phyloP scores from a whole-genome alignment of 2,113 vertebrate species.

The Larimichthys polyactis region DNA sequence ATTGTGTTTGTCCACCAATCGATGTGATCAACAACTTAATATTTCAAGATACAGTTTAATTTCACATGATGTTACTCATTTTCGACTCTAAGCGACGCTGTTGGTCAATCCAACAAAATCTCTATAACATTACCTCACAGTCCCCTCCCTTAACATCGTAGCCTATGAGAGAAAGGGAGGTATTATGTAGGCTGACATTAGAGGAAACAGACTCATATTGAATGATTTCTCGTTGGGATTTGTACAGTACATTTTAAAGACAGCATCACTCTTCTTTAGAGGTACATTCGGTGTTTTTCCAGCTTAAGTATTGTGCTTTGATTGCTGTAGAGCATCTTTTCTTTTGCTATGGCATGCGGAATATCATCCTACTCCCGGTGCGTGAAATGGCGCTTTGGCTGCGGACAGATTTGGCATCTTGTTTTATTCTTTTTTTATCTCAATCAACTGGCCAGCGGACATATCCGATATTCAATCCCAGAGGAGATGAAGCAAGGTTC shows the following conservation, averaged over 20 bases:
- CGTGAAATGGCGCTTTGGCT: slow-evolving; percentile 43
- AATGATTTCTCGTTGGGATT: background rate
- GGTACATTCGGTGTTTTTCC: rapidly evolving
- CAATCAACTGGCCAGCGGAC: background rate
- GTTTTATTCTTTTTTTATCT: slow-evolving; percentile 26
- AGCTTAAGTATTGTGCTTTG: rapidly evolving
- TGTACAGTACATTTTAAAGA: background rate
- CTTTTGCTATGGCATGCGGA: slow-evolving; percentile 38
- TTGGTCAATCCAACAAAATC: too few relatives aligned
- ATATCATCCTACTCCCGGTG: background rate
- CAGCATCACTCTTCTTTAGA: rapidly evolving
- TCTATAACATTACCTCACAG: background rate
- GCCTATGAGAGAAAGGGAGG: background rate
- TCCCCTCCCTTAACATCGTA: slow-evolving; percentile 22
- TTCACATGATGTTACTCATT: too few relatives aligned
- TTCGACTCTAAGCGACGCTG: too few relatives aligned
- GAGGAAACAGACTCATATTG: background rate
- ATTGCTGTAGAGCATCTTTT: background rate
- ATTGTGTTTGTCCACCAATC: too few relatives aligned
- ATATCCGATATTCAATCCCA: slow-evolving; percentile 70
- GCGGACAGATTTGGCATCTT: background rate
- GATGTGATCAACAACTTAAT: too few relatives aligned
- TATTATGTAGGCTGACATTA: background rate
- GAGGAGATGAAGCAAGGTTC: slow-evolving; percentile 72
- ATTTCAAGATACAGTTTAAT: too few relatives aligned